Base-by-base conservation (phyloP, 2,888 invertebrate genomes). In the Petrolisthes manimaculis region DNA sequence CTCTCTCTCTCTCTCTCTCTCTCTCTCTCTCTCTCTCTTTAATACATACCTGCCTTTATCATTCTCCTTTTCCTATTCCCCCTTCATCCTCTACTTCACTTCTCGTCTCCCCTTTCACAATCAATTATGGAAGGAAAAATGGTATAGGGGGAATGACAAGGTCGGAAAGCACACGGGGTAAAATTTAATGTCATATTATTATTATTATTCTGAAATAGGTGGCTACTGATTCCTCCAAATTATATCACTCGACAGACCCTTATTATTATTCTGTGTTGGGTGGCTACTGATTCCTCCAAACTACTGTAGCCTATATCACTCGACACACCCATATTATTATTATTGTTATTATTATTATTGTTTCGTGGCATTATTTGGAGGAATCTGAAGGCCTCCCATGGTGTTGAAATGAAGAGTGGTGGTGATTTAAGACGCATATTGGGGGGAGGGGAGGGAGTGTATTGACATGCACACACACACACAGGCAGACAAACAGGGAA, bases 1-100 rank as follows among this genome's bases (percentile, higher is more conserved):
- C 61, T 61, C 61, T 61, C 61, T 61, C 61, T 61, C 61, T 61
- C 61, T 61, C 61, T 61, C 61, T 61, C 61, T 61, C 61, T 61
- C 61, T 61, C 61, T 61, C 61, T 61, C 61, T 61, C 61, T 61
- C 61, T 61, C 61, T 61, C 61, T 61, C 61, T 61, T 3, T 61
- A 37, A 37, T 37, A 37, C 37, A 37, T 37, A 37, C 37, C 37
- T 37, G 37, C 37, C 37, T 37, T 37, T 37, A 37, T 37, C 37
- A 37, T 37, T 37, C 37, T 37, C 37, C 37, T 37, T 37, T 37
- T 37, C 37, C 37, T 37, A 37, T 37, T 37, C 37, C 37, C 37
- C 37, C 37, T 37, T 37, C 37, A 37, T 37, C 37, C 37, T 37
- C 37, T 37, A 37, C 37, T 37, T 37, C 37, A 37, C 37, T 37